Evolutionary conservation across 1,140 invertebrate genomes (phyloP).

Genomic region (Amyelois transitella): DNA sequence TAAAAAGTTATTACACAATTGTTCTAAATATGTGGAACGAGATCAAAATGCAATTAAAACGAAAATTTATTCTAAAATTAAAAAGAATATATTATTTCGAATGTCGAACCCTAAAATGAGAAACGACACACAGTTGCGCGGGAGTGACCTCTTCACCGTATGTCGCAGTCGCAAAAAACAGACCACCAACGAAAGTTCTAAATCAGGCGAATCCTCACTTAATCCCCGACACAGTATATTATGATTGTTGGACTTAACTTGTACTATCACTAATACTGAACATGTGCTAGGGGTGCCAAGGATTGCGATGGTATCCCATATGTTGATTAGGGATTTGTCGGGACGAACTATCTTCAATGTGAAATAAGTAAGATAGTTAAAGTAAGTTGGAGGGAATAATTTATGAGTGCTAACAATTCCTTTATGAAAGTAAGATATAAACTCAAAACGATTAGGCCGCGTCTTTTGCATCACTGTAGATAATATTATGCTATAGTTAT

Average conservation of each 20-base stretch:
- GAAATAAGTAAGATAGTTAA: background rate
- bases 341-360: background rate
- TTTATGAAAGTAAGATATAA: too few species aligned
- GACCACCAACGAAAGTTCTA: conserved; percentile 59
- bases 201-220: conserved; percentile 48
- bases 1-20: too few species aligned
- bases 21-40: too few species aligned
- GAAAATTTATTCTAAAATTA: too few species aligned
- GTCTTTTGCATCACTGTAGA: too few species aligned
- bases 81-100: too few species aligned
- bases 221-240: conserved; percentile 58
- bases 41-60: too few species aligned
- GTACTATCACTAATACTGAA: conserved; percentile 52
- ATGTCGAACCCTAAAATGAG: background rate
- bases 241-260: conserved; percentile 61
- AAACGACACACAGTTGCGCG: conserved; percentile 28
- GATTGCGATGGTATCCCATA: conserved; percentile 6
- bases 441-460: too few species aligned
- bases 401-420: too few species aligned
- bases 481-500: too few species aligned
- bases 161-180: conserved; percentile 49
- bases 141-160: conserved; percentile 33
- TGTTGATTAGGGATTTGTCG: conserved; percentile 10
- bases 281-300: conserved; percentile 45
- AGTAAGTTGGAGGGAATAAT: too few species aligned